Evolutionary conservation across 2,888 invertebrate genomes (phyloP).

Genomic region (Rhamnusium bicolor): DNA sequence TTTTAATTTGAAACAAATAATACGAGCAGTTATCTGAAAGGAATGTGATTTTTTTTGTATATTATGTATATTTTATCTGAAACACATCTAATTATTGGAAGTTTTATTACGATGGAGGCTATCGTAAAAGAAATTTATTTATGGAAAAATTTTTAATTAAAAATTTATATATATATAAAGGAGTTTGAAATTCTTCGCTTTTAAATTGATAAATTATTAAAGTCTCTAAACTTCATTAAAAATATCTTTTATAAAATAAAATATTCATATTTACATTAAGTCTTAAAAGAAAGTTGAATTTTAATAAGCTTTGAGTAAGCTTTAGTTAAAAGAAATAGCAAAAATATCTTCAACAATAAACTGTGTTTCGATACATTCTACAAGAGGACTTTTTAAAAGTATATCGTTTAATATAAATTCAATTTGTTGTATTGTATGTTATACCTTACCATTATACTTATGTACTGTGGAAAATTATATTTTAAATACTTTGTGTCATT

Average conservation of each 20-base stretch:
- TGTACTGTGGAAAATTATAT: too few species aligned
- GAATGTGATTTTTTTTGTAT: background rate
- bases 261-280: conserved; percentile 31
- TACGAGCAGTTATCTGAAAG: background rate
- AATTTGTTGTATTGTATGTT: too few species aligned
- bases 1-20: too few species aligned
- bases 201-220: conserved; percentile 32
- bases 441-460: too few species aligned
- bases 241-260: conserved; percentile 30
- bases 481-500: too few species aligned
- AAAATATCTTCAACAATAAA: conserved; percentile 17
- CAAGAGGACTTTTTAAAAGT: background rate
- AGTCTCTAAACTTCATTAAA: conserved; percentile 37
- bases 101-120: background rate
- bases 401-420: too few species aligned
- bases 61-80: background rate
- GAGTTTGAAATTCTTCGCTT: background rate
- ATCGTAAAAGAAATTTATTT: conserved; percentile 21
- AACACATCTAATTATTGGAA: background rate
- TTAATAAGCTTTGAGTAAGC: conserved; percentile 20
- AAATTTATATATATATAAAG: conserved; percentile 17
- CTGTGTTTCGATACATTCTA: conserved; percentile 19
- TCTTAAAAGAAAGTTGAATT: conserved; percentile 20
- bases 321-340: conserved; percentile 13
- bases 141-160: conserved; percentile 29